phyloP scores from a whole-genome alignment of 2,113 vertebrate species.

The Cyanoderma ruficeps region DNA sequence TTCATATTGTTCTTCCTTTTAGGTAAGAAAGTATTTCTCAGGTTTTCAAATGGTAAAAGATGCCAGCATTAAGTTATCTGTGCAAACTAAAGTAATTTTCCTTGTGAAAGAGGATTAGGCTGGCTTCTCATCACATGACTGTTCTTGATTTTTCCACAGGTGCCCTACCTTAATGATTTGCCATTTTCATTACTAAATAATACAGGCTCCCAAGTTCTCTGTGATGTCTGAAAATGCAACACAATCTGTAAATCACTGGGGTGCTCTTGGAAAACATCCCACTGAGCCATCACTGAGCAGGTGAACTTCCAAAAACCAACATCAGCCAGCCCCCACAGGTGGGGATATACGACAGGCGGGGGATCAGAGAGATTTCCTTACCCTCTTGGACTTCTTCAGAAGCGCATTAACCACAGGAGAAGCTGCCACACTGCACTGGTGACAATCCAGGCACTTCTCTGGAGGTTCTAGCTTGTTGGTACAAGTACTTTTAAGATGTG shows the following conservation, averaged over 20 bases:
- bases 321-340: background rate
- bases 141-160: background rate
- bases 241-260: background rate
- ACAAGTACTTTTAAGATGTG: background rate
- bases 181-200: background rate
- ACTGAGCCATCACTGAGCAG: background rate
- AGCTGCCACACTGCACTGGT: background rate
- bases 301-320: background rate
- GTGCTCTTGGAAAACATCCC: background rate
- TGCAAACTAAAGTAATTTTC: background rate
- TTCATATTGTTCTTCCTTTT: background rate
- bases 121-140: background rate
- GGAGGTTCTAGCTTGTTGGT: background rate
- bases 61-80: background rate
- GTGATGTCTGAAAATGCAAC: background rate
- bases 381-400: background rate
- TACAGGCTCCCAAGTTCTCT: background rate
- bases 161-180: background rate
- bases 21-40: background rate
- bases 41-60: background rate
- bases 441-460: background rate
- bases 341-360: background rate
- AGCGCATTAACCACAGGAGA: background rate
- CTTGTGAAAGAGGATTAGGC: background rate
- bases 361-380: background rate